Evolutionary conservation across 1,140 invertebrate genomes (phyloP).

Genomic region (Lepidurus arcticus): DNA sequence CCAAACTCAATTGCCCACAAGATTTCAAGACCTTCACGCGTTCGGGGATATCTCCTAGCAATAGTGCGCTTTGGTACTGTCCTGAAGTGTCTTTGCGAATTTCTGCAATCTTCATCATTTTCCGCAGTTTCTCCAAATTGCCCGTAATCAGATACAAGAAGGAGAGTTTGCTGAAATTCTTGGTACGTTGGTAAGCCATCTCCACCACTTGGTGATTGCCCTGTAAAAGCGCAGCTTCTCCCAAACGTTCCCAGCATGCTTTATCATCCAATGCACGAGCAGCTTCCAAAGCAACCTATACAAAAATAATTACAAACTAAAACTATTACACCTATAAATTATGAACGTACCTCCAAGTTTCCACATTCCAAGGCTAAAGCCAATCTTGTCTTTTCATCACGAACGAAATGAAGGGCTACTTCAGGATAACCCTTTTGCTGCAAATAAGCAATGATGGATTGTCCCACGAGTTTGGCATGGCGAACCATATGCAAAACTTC

Average conservation of each 20-base stretch:
- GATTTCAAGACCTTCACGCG: constrained; percentile 71
- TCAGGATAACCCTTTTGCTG: constrained; percentile 99
- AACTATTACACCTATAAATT: constrained; percentile 24
- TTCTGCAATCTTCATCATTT: constrained; percentile 99
- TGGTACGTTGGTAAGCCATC: constrained; percentile 99
- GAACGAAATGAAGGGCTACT: constrained; percentile 99
- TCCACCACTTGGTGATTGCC: constrained; percentile 95
- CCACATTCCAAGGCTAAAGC: constrained; percentile 95
- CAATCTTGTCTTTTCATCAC: constrained; percentile 97
- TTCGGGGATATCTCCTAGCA: constrained; percentile 87
- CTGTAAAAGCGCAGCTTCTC: constrained; percentile 85
- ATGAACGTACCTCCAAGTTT: constrained; percentile 78
- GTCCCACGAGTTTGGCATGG: constrained; percentile 92
- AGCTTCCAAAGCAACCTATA: constrained; percentile 62
- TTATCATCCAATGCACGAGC: constrained; percentile 91
- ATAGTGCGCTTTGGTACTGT: constrained; percentile 90
- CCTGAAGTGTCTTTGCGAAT: constrained; percentile 91
- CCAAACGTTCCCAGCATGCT: constrained; percentile 92
- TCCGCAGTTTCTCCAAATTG: constrained; percentile 93
- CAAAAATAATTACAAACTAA: constrained; percentile 41
- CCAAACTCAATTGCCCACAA: constrained; percentile 47
- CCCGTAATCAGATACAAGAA: constrained; percentile 98
- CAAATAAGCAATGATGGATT: constrained; percentile 97
- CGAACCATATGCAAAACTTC: constrained; percentile 97
- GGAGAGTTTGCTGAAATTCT: constrained; percentile 97